A percentile compares a stretch with the other conserved stretches of the same genome.
phyloP scores from a whole-genome alignment of 2,113 vertebrate species.

The Fregetta grallaria region DNA sequence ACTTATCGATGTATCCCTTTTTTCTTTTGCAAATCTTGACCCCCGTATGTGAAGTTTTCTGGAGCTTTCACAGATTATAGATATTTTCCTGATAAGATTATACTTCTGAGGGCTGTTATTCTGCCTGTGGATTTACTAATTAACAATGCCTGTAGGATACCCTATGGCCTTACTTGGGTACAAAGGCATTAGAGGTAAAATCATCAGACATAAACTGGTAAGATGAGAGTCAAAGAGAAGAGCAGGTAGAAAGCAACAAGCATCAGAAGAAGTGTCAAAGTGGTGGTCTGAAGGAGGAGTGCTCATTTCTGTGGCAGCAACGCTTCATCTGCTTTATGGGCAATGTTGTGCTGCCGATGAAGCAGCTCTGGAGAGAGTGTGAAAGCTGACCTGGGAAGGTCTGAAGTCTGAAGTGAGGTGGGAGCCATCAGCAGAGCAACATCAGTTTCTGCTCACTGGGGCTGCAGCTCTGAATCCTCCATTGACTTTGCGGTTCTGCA shows the following conservation, averaged over 20 bases:
- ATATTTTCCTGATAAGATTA: not conserved
- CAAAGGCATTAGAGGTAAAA: not conserved
- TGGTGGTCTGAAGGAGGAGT: not conserved
- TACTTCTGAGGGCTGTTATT: not conserved
- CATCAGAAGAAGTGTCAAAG: not conserved
- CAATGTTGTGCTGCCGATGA: not conserved
- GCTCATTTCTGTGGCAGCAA: not conserved
- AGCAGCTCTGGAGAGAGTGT: not conserved
- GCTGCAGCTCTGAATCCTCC: not conserved
- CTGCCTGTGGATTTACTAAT: not conserved
- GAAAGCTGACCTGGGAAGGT: not conserved
- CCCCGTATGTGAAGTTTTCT: not conserved
- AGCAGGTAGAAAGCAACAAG: not conserved
- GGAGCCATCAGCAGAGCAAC: not conserved
- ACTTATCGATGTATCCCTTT: not conserved
- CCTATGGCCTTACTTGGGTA: not conserved
- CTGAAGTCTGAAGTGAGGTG: not conserved
- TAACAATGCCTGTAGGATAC: not conserved
- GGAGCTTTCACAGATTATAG: not conserved
- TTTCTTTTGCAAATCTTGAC: not conserved
- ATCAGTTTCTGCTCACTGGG: not conserved
- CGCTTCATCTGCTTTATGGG: not conserved
- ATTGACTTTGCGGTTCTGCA: not conserved
- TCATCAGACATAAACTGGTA: not conserved
- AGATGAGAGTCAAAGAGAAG: not conserved